A percentile compares a stretch with the other conserved stretches of the same genome.
These are phyloP conservation scores for Creontiades dilutus DNA, from an alignment of 2,888 invertebrate species.

Conservation along the genomic window DNA sequence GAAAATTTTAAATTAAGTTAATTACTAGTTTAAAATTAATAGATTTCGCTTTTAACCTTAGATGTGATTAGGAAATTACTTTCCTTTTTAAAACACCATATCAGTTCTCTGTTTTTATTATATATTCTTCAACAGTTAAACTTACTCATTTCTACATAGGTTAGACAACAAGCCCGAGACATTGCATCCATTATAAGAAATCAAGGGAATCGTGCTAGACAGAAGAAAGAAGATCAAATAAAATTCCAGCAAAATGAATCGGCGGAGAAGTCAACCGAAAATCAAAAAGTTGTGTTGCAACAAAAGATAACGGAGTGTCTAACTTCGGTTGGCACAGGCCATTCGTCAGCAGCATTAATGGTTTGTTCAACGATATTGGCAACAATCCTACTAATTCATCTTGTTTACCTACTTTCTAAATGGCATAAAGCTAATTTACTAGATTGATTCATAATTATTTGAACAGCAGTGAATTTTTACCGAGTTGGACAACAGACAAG, in stretches of 20 bases:
- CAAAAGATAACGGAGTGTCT: constrained; percentile 80
- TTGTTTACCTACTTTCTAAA: too few species aligned
- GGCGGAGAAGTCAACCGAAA: constrained; percentile 79
- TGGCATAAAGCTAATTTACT: too few species aligned
- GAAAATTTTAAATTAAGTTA: too few species aligned
- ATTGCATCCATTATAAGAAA: constrained; percentile 81
- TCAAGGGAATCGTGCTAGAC: constrained; percentile 80
- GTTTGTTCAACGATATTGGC: constrained; percentile 73
- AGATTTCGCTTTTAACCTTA: too few species aligned
- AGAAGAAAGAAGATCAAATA: constrained; percentile 80
- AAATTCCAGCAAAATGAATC: constrained; percentile 79
- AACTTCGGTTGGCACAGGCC: constrained; percentile 80
- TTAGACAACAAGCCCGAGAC: constrained; percentile 83
- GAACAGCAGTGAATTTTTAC: too few species aligned
- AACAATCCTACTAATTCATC: too few species aligned
- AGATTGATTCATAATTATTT: too few species aligned
- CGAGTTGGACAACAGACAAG: too few species aligned
- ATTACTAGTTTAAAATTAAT: too few species aligned
- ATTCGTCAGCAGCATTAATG: constrained; percentile 79
- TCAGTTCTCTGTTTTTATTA: too few species aligned
- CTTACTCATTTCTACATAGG: constrained; percentile 78
- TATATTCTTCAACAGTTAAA: not conserved
- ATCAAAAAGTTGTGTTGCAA: constrained; percentile 80
- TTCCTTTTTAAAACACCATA: too few species aligned
- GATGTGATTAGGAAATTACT: too few species aligned